phyloP scores from a whole-genome alignment of 2,888 invertebrate species.

The Tinea pellionella region DNA sequence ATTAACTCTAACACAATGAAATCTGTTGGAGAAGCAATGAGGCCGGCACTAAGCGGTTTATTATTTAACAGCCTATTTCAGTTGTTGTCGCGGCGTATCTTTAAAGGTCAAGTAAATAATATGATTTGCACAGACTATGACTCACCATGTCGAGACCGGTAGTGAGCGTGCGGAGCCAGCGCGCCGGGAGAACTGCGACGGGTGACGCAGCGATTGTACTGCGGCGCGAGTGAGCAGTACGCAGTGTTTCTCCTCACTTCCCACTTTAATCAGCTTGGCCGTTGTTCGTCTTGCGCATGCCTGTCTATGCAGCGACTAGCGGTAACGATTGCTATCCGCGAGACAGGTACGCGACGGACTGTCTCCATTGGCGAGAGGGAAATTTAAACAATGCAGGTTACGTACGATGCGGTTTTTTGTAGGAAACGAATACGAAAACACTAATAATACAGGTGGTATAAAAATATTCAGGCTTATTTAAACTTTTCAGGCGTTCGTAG shows the following conservation, averaged over 20 bases:
- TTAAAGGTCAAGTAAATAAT: constrained; percentile 27
- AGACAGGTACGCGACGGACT: constrained; percentile 60
- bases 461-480: no score
- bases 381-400: constrained; percentile 54
- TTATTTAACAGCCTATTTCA: constrained; percentile 4
- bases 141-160: constrained; percentile 66
- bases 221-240: constrained; percentile 35
- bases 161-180: constrained; percentile 58
- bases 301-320: constrained; percentile 18
- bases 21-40: background rate
- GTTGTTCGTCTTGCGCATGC: constrained; percentile 40
- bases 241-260: constrained; percentile 47
- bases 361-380: constrained; percentile 55
- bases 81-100: constrained; percentile 19
- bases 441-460: constrained; percentile 22
- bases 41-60: background rate
- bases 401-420: background rate
- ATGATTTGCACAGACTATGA: constrained; percentile 59
- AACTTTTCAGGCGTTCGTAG: no score
- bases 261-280: background rate
- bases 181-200: constrained; percentile 54
- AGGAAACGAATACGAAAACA: no score
- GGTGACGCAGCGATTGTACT: constrained; percentile 44
- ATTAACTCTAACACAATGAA: background rate
- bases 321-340: constrained; percentile 44